phyloP scores from a whole-genome alignment of 2,888 invertebrate species.

The Oxyscelio sp. region DNA sequence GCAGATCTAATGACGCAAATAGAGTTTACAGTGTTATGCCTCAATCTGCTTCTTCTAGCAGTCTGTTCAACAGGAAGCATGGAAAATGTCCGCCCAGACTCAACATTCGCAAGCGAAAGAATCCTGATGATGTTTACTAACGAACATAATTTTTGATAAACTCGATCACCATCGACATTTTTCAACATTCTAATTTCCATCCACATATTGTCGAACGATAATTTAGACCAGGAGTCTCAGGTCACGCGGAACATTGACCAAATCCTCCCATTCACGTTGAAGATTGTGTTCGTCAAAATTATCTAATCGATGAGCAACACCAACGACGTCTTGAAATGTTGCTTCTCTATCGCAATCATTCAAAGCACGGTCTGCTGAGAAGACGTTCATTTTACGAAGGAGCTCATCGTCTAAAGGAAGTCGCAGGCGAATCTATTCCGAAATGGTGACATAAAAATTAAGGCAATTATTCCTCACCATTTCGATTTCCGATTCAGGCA shows the following conservation, averaged over 20 bases:
- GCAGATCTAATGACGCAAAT: constrained; percentile 43
- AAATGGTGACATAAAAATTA: neutral
- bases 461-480: neutral
- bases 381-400: neutral
- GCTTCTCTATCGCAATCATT: neutral
- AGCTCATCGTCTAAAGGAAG: constrained; percentile 9
- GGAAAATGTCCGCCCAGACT: constrained; percentile 16
- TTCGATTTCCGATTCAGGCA: neutral
- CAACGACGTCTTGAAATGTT: neutral
- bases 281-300: constrained; percentile 19
- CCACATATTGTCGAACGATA: constrained; percentile 36
- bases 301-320: constrained; percentile 10
- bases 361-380: neutral
- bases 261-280: constrained; percentile 44
- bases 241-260: constrained; percentile 6
- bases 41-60: constrained; percentile 39
- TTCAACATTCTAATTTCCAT: constrained; percentile 1
- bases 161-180: neutral
- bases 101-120: constrained; percentile 28
- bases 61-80: constrained; percentile 44
- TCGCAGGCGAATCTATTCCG: neutral
- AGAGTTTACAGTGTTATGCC: constrained; percentile 18
- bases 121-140: neutral
- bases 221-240: constrained; percentile 27
- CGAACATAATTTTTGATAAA: constrained; percentile 10